Conservation (phyloP, 2,888 invertebrate genomes). For the Drosophila rellima region DNA sequence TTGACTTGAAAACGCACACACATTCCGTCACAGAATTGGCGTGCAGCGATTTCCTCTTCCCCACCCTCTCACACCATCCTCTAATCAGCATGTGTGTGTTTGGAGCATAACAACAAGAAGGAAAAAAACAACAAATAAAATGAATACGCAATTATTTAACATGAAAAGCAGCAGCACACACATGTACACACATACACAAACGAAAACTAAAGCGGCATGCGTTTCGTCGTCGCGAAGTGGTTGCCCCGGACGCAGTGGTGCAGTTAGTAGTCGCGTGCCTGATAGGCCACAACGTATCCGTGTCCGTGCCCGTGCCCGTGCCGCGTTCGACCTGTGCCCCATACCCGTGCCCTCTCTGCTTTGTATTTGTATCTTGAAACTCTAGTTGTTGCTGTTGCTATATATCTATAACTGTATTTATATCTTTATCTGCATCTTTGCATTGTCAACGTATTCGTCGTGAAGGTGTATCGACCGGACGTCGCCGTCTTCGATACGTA, state of each 20-base stretch:
- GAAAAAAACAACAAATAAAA: conserved; percentile 66
- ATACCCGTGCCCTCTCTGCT: not conserved
- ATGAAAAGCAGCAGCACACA: conserved; percentile 54
- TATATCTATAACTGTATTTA: conserved; percentile 11
- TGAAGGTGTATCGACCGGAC: conserved; percentile 30
- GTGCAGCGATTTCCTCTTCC: conserved; percentile 38
- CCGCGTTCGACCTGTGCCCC: conserved; percentile 20
- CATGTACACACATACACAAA: not conserved
- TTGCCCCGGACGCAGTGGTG: conserved; percentile 58
- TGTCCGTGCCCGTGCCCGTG: conserved; percentile 49
- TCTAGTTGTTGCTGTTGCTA: conserved; percentile 7
- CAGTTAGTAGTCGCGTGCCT: conserved; percentile 80
- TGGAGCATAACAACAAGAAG: conserved; percentile 41
- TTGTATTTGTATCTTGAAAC: conserved; percentile 1
- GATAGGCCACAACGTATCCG: conserved; percentile 72
- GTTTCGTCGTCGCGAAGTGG: conserved; percentile 58
- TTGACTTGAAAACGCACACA: conserved; percentile 63
- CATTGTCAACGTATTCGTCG: conserved; percentile 33
- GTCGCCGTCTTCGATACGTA: conserved; percentile 29
- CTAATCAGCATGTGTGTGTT: conserved; percentile 7
- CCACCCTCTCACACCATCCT: conserved; percentile 10
- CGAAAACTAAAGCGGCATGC: conserved; percentile 16
- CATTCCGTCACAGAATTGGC: conserved; percentile 71
- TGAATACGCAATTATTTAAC: conserved; percentile 80
- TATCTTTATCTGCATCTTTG: conserved; percentile 28